These are phyloP conservation scores for Glyptemys insculpta DNA, from an alignment of 2,797 vertebrate species.

Conservation along the genomic window DNA sequence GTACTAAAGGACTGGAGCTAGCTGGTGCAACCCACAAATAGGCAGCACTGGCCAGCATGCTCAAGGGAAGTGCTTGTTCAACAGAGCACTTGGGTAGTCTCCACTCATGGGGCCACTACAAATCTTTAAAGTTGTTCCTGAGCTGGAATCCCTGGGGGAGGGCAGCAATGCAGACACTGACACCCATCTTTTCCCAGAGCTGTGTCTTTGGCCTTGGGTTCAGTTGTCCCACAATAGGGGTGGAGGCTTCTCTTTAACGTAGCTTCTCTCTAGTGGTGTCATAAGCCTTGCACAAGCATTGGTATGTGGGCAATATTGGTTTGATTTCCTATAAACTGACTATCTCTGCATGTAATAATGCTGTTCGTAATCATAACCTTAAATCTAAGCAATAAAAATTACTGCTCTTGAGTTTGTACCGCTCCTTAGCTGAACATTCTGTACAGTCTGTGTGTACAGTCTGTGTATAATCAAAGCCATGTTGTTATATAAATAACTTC, in stretches of 20 bases:
- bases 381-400: slow-evolving; percentile 5
- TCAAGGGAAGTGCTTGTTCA: neutral
- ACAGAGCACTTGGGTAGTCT: neutral
- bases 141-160: neutral
- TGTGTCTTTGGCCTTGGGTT: neutral
- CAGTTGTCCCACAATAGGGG: neutral
- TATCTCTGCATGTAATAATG: neutral
- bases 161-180: neutral
- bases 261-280: neutral
- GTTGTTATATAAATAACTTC: slow-evolving; percentile 34
- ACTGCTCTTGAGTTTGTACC: slow-evolving; percentile 23
- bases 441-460: neutral
- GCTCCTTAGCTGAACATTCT: slow-evolving; percentile 34
- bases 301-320: neutral
- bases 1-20: neutral
- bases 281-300: neutral
- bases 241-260: neutral
- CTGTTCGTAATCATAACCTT: neutral
- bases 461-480: slow-evolving; percentile 15
- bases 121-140: neutral
- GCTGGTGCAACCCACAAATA: neutral
- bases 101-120: neutral
- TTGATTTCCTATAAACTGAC: neutral
- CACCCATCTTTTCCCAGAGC: neutral
- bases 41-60: neutral